Evolutionary conservation across 2,113 vertebrate species (phyloP).

Genomic region (Pionites leucogaster): DNA sequence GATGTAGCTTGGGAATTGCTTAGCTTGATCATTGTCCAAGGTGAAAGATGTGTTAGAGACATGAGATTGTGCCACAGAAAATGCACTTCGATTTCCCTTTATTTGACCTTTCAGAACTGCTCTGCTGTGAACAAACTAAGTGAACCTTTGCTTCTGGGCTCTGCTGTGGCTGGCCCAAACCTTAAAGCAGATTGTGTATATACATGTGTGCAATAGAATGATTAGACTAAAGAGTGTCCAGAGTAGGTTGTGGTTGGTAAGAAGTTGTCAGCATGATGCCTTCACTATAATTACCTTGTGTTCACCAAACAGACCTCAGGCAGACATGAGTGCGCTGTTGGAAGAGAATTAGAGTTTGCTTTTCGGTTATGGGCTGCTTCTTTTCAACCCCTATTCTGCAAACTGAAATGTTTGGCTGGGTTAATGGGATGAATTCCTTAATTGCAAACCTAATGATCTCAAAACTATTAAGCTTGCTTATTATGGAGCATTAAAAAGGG

Average conservation of each 20-base stretch:
- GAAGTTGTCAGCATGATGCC: background rate
- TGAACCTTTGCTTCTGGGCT: background rate
- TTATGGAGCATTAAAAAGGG: background rate
- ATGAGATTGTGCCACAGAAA: background rate
- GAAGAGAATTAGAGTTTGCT: background rate
- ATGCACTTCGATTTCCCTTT: background rate
- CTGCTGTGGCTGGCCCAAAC: background rate
- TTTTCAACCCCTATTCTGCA: background rate
- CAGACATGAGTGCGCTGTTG: background rate
- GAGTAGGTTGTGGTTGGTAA: background rate
- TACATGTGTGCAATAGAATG: background rate
- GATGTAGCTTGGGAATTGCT: background rate
- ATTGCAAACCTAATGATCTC: background rate
- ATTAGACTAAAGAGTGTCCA: background rate
- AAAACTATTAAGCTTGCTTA: background rate
- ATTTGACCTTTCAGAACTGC: background rate
- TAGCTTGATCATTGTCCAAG: background rate
- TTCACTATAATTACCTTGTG: background rate
- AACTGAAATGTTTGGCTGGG: background rate
- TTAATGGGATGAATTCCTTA: background rate
- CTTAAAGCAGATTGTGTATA: background rate
- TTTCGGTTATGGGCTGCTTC: background rate
- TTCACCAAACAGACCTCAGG: background rate
- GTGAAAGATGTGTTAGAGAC: background rate
- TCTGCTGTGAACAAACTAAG: background rate